Evolutionary conservation across 2,888 invertebrate species (phyloP), one percentile per base, ranked within the genome.

Genomic region (Colostygia pectinataria): DNA sequence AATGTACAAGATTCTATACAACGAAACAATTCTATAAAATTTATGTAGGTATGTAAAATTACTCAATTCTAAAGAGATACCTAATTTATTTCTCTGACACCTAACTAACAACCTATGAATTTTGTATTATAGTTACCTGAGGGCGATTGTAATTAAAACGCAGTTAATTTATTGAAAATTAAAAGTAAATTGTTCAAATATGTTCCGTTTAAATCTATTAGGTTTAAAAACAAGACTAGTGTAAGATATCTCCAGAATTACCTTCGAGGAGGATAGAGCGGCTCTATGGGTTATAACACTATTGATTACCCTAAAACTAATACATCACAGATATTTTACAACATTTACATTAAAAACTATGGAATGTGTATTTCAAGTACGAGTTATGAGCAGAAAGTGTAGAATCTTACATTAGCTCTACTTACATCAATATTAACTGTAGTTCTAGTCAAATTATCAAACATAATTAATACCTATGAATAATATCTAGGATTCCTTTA

Each of bases 241-340:
- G 9, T 8, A 29, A 4, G 12, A 12, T 20, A 27, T 15, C n/a
- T 4, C 23, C 13, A 40, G 31, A 40, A 10, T 41, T 10, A 27
- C 3, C 23, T 13, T 8, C 23, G 23, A 9, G 23, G 23, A 28
- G 9, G 25, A 23, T 32, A 8, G n/a, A 38, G 20, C 15, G n/a
- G 7, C 14, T 9, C 8, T 27, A 8, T 25, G 27, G 2, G 9
- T 24, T 20, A 18, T 25, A 43, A 20, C 33, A 49, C 27, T 40
- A 40, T 45, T 44, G 38, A 43, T 46, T 23, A 31, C 25, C 43
- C 51, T 56, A 55, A 53, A 44, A 50, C 55, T 55, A 56, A 48
- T 60, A 76, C 74, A 80, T 81, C 81, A 81, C 81, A 81, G 81
- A 80, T 79, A 77, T 68, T 71, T 80, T 61, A 61, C 61, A 56